Conservation (phyloP, 2,888 invertebrate genomes). For the Chloromyia formosa region DNA sequence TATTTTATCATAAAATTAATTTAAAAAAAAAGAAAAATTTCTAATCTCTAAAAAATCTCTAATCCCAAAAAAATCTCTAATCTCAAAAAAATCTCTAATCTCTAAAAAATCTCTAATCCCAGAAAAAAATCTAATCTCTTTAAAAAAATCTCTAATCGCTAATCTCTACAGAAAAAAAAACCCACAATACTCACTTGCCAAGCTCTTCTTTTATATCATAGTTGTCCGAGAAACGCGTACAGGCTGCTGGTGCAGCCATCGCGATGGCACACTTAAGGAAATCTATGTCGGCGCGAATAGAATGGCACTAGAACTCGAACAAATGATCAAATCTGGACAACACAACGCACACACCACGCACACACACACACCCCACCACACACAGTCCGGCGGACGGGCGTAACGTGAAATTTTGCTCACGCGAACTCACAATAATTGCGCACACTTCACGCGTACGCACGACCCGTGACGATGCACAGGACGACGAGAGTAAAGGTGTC, state of each 20-base stretch:
- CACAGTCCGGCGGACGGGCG: too few species aligned
- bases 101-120: neutral
- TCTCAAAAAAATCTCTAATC: neutral
- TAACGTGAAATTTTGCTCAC: too few species aligned
- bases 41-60: neutral
- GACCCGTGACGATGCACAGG: too few species aligned
- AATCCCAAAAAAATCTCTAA: neutral
- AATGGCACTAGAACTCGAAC: constrained; percentile 15
- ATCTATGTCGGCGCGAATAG: constrained; percentile 59
- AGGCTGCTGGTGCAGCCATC: constrained; percentile 90
- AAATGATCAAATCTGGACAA: neutral
- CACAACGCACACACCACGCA: too few species aligned
- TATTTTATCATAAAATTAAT: too few species aligned
- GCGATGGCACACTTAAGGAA: constrained; percentile 66
- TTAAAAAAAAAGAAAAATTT: neutral
- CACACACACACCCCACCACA: too few species aligned
- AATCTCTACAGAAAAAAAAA: too few species aligned
- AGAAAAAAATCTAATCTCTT: too few species aligned
- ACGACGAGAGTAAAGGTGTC: too few species aligned
- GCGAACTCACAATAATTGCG: too few species aligned
- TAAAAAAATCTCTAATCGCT: too few species aligned
- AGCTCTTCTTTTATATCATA: constrained; percentile 99
- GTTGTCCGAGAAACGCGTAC: constrained; percentile 98
- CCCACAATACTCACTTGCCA: constrained; percentile 85
- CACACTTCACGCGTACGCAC: too few species aligned